Evolutionary conservation across 2,888 invertebrate species (phyloP).

Genomic region (Eristalinus sepulchralis): DNA sequence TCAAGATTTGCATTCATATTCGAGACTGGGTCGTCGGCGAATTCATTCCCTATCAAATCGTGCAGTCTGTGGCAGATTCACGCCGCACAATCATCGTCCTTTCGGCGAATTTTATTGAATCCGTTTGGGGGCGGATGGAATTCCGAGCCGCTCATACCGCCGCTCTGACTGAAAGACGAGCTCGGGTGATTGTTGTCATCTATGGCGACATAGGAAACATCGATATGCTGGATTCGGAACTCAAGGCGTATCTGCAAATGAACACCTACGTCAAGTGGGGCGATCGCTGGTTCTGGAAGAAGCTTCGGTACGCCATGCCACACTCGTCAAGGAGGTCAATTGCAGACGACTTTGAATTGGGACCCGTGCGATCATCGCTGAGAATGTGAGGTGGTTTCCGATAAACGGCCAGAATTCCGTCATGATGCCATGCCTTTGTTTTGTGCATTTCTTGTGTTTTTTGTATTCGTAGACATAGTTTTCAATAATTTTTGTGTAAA

Average conservation of each 20-base stretch:
- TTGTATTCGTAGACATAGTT: too few relatives aligned
- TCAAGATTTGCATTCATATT: constrained; percentile 87
- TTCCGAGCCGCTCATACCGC: constrained; percentile 88
- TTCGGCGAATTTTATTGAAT: constrained; percentile 87
- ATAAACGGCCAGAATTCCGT: too few relatives aligned
- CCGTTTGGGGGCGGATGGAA: constrained; percentile 89
- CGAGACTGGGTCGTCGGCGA: constrained; percentile 89
- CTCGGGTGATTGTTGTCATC: constrained; percentile 88
- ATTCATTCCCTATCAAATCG: constrained; percentile 87
- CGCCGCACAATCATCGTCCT: constrained; percentile 87
- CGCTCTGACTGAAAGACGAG: constrained; percentile 85
- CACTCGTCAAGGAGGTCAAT: constrained; percentile 80
- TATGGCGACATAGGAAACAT: constrained; percentile 86
- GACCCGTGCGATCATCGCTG: too few relatives aligned
- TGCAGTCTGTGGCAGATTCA: constrained; percentile 86
- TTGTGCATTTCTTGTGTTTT: too few relatives aligned
- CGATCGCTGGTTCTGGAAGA: constrained; percentile 92
- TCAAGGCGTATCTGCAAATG: constrained; percentile 86
- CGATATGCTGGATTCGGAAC: constrained; percentile 85
- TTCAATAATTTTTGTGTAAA: too few relatives aligned
- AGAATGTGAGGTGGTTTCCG: too few relatives aligned
- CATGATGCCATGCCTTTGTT: too few relatives aligned
- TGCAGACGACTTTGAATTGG: too few relatives aligned
- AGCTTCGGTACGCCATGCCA: constrained; percentile 87
- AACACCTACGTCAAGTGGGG: constrained; percentile 92